Evolutionary conservation across 2,888 invertebrate species (phyloP).

Genomic region (Xestia ashworthii): DNA sequence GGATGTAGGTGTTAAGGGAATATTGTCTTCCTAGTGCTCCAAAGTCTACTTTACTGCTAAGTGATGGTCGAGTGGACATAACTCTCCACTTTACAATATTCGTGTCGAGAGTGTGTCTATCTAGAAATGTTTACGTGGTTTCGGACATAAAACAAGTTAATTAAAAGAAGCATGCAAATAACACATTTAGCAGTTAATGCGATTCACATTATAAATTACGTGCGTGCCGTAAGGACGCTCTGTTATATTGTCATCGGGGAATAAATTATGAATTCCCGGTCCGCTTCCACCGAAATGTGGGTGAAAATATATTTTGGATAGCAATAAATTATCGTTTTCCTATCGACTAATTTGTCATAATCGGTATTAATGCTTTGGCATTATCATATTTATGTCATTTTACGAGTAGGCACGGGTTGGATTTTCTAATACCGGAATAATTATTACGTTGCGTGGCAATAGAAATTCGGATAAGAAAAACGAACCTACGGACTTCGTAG

Average conservation of each 20-base stretch:
- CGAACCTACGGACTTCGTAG: neutral
- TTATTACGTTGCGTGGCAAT: neutral
- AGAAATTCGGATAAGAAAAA: slow-evolving; percentile 5
- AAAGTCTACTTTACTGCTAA: slow-evolving; percentile 42
- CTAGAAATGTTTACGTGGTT: slow-evolving; percentile 13
- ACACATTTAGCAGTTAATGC: slow-evolving; percentile 32
- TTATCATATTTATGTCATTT: slow-evolving; percentile 58
- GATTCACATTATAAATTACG: slow-evolving; percentile 46
- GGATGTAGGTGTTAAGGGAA: slow-evolving; percentile 45
- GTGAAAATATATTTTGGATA: slow-evolving; percentile 58
- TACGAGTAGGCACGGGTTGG: slow-evolving; percentile 31
- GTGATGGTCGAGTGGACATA: slow-evolving; percentile 31
- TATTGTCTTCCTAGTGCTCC: slow-evolving; percentile 35
- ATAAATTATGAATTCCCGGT: slow-evolving; percentile 55
- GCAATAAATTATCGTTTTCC: slow-evolving; percentile 59
- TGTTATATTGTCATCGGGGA: slow-evolving; percentile 53
- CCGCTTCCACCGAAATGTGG: slow-evolving; percentile 37
- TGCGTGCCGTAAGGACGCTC: slow-evolving; percentile 45
- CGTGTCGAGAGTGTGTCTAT: neutral
- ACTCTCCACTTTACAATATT: slow-evolving; percentile 6
- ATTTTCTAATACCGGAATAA: slow-evolving; percentile 34
- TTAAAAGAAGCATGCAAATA: slow-evolving; percentile 49
- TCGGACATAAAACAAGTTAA: slow-evolving; percentile 21
- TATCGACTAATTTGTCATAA: slow-evolving; percentile 60
- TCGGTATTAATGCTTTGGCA: slow-evolving; percentile 54